Base-by-base conservation (phyloP, 2,797 vertebrate species). In the Lutjanus argentimaculatus region DNA sequence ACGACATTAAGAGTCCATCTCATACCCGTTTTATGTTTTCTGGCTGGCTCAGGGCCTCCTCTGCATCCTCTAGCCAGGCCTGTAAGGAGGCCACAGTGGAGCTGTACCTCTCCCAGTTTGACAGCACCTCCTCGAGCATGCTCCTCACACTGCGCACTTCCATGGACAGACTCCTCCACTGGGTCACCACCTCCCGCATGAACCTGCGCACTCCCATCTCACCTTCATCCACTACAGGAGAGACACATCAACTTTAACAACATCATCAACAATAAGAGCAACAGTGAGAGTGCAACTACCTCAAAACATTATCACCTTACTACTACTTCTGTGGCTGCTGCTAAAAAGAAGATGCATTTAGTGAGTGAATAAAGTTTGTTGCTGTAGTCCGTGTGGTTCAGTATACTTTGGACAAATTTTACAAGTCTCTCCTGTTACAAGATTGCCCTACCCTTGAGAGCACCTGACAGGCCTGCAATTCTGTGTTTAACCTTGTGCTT, bases 121-220 rank as follows among this genome's bases (percentile, higher is more conserved):
- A 93, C 62, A 98, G 93, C 51, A 99, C 98, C 90, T 99, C 98
- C 86, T 99, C 97, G 85, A 99, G 92, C 98, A 99, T 99, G 93
- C 97, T 98, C 83, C 96, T 94, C 71, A 99, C 97, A 3, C 98
- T 99, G 82, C 97, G 96, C 49, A 99, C 96, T 58, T 99, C 98
- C 89, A 99, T 97, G 0, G 97, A 98, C 51, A 99, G 95, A 77
- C 98, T 98, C 85, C 96, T 95, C 98, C 98, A 99, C 90, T 99
- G 98, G 36, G 95, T 95, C n/a, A 97, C 96, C 66, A 97, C 97
- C 68, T 99, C 98, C 45, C 85, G 96, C 95, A 99, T 95, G 89
- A 98, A 98, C 72, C 96, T 95, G 80, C 95, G 96, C 63, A 98
- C 97, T 17, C 92, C 96, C 51, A 67, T 75, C 89, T 98, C 97